Base-by-base conservation (phyloP, 2,888 invertebrate species). In the Ornithoptera alexandrae region DNA sequence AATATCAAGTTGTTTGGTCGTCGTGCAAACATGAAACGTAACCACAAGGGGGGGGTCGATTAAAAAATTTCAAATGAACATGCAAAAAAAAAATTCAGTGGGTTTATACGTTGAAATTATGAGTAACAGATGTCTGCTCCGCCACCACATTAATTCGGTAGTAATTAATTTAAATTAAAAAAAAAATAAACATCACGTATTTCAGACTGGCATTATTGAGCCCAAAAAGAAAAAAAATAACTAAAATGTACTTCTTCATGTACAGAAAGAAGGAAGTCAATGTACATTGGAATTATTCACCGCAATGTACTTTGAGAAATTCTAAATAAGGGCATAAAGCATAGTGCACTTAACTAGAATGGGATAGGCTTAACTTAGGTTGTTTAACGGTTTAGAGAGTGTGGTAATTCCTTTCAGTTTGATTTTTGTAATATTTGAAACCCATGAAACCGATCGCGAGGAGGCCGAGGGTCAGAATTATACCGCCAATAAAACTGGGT, bases 391-490 rank as follows among this genome's bases (percentile, higher is more conserved):
- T 39, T 96, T 96, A 98, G 85, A 98, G 95, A 72, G 97, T 97
- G 82, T 97, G 97, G 88, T 98, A 98, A 89, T 97, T 97, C 77
- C 95, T 94, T 85, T 97, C 97, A 71, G 96, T 96, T 81, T 96
- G 95, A 72, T 97, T 95, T 86, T 96, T 96, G 93, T 97, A 98
- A 87, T 97, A 97, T 84, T 97, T 97, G 92, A 96, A 96, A 56
- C 96, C 96, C 79, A 97, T 95, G 87, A 96, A 95, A 3, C 95
- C 95, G 70, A 98, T 95, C 15, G 96, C 97, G 68, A 97, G 93
- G 24, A 97, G 86, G 50, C 97, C 97, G 30, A 95, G 88, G 12
- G 96, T 95, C 71, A 98, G 90, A 42, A 97, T 95, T 72, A 98
- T 97, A 60, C 98, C 98, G 46, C 97, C 98, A 73, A 96, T 93